Conservation (phyloP, 2,888 invertebrate genomes). For the Hyppa rectilinea region DNA sequence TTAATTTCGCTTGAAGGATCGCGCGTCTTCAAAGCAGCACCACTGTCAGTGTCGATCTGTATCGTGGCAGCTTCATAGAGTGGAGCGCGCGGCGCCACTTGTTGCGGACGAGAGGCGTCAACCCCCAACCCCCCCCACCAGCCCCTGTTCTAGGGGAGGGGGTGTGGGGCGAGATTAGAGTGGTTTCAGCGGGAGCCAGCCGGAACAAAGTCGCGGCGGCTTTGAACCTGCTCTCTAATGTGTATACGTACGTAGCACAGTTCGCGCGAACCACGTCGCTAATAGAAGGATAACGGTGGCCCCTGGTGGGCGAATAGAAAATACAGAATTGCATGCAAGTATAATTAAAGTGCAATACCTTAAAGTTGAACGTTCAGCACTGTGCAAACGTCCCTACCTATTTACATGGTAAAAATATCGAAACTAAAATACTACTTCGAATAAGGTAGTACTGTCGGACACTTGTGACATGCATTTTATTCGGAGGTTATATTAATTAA, state of each 20-base stretch:
- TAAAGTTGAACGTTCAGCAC: neutral
- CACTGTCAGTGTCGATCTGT: slow-evolving; percentile 31
- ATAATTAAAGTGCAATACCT: slow-evolving; percentile 7
- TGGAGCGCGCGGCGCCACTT: slow-evolving; percentile 79
- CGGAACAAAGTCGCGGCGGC: slow-evolving; percentile 48
- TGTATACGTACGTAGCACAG: slow-evolving; percentile 38
- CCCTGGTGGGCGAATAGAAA: slow-evolving; percentile 17
- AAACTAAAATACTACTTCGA: no score
- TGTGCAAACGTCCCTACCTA: no score
- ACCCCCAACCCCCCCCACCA: slow-evolving; percentile 4
- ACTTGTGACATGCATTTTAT: no score
- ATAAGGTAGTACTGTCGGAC: no score
- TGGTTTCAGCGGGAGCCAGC: slow-evolving; percentile 48
- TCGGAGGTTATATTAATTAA: no score
- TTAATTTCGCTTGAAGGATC: neutral
- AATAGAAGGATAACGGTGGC: slow-evolving; percentile 13
- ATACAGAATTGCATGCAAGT: slow-evolving; percentile 14
- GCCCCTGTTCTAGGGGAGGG: slow-evolving; percentile 4
- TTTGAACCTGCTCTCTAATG: slow-evolving; percentile 51
- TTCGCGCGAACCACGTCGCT: slow-evolving; percentile 28
- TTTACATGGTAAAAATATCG: no score
- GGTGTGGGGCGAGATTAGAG: slow-evolving; percentile 54
- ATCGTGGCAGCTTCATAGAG: slow-evolving; percentile 45
- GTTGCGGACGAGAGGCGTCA: slow-evolving; percentile 74
- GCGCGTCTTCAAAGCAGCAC: slow-evolving; percentile 16